Conservation (phyloP, 2,888 invertebrate species). For the Apodemia zela region DNA sequence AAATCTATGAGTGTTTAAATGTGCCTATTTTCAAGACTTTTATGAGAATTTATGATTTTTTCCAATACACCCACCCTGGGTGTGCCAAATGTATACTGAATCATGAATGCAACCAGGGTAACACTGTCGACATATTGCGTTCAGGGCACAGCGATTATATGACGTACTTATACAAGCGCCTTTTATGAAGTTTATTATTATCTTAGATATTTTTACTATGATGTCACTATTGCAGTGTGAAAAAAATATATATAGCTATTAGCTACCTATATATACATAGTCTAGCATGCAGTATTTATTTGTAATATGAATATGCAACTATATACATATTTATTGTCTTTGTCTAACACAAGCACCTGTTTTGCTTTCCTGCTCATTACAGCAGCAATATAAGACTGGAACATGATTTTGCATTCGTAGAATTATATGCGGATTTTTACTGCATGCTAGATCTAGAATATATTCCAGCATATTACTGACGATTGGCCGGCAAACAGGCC, state of each 20-base stretch:
- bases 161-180: background rate
- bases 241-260: background rate
- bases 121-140: background rate
- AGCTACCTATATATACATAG: background rate
- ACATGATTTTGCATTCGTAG: too few relatives aligned
- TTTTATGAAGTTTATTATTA: background rate
- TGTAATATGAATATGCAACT: background rate
- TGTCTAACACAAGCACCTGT: background rate
- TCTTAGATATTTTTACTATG: slow-evolving; percentile 9
- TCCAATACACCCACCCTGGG: too few relatives aligned
- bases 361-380: background rate
- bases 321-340: background rate
- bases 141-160: background rate
- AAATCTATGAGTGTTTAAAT: too few relatives aligned
- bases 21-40: too few relatives aligned
- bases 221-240: background rate
- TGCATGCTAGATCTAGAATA: too few relatives aligned
- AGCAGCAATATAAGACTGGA: background rate
- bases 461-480: too few relatives aligned
- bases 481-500: too few relatives aligned
- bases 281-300: background rate
- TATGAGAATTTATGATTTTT: too few relatives aligned
- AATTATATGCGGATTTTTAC: too few relatives aligned
- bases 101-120: background rate
- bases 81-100: background rate